These are phyloP conservation scores for Cynoglossus semilaevis DNA, from an alignment of 2,113 vertebrate species.

Conservation along the genomic window DNA sequence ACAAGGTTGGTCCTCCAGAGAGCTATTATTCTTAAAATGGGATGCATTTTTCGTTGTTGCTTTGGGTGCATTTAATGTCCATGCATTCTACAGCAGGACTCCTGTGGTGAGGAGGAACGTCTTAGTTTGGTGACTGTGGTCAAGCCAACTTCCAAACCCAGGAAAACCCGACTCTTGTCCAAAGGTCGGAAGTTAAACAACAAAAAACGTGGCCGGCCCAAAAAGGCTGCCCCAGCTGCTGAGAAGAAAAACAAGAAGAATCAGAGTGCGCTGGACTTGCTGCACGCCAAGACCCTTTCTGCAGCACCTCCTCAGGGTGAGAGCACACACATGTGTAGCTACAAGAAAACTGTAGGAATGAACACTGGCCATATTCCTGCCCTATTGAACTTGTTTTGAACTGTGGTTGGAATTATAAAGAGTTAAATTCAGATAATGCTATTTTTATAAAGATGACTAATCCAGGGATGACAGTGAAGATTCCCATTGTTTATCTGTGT, in stretches of 20 bases:
- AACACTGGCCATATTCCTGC: too few species aligned
- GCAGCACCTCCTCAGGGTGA: constrained; percentile 92
- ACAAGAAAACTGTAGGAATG: not conserved
- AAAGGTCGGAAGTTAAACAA: constrained; percentile 92
- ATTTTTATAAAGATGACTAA: too few species aligned
- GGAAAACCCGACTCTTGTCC: constrained; percentile 84
- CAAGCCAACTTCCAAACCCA: constrained; percentile 87
- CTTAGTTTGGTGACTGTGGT: constrained; percentile 72
- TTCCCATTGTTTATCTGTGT: too few species aligned
- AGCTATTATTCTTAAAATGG: not conserved
- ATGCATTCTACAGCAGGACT: constrained; percentile 76
- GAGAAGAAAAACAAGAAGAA: constrained; percentile 91
- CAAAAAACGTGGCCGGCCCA: constrained; percentile 93
- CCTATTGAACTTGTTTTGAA: too few species aligned
- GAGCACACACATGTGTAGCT: constrained; percentile 18
- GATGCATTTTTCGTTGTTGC: not conserved
- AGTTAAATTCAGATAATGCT: too few species aligned
- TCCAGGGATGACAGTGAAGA: too few species aligned
- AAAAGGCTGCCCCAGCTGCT: constrained; percentile 82
- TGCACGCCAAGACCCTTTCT: constrained; percentile 88
- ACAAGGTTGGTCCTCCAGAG: constrained; percentile 71
- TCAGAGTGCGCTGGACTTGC: constrained; percentile 88
- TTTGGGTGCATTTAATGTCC: not conserved
- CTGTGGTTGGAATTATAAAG: too few species aligned
- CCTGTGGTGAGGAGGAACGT: constrained; percentile 89